Base-by-base conservation (phyloP, 2,888 invertebrate species). In the Drosophila rubida region DNA sequence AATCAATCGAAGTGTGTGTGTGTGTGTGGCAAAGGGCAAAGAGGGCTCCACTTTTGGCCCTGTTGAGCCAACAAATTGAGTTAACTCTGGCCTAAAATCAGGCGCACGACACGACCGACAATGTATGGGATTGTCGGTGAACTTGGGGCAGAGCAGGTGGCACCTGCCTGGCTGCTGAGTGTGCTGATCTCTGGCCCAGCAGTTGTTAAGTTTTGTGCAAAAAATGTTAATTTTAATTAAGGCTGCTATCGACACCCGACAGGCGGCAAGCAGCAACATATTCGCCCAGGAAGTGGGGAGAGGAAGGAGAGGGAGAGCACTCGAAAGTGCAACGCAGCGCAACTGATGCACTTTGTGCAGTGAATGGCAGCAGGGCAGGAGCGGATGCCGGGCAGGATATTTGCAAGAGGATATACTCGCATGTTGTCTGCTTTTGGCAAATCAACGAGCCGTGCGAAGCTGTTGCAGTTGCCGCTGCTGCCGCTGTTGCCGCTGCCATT, bases 221-320 rank as follows among this genome's bases (percentile, higher is more conserved):
- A 87, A 88, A 85, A 84, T 85, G 82, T 87, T 85, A 87, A 88
- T 85, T 87, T 85, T 88, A 85, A 85, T 85, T 88, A 85, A 81
- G 78, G 71, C 66, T 85, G 87, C 85, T 87, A 88, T 85, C 89
- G 82, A 87, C 88, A 86, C 86, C 73, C 77, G 50, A 48, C 80
- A 77, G 77, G 59, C 78, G 30, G 46, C 53, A 44, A 42, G n/a
- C 39, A 27, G 45, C 41, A 46, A 44, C 69, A 63, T 71, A 75
- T 75, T 78, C 69, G 41, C 54, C 32, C 19, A 69, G 73, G 46
- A 60, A n/a, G n/a, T n/a, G n/a, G 39, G 14, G n/a, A n/a, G 30
- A 11, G 11, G 2, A 14, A 13, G 9, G 4, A n/a, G 11, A 8
- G 35, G 13, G 35, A 16, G 6, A 19, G 81, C 84, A 88, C 84